phyloP scores from a whole-genome alignment of 2,797 vertebrate genomes.

The Hemibagrus guttatus region DNA sequence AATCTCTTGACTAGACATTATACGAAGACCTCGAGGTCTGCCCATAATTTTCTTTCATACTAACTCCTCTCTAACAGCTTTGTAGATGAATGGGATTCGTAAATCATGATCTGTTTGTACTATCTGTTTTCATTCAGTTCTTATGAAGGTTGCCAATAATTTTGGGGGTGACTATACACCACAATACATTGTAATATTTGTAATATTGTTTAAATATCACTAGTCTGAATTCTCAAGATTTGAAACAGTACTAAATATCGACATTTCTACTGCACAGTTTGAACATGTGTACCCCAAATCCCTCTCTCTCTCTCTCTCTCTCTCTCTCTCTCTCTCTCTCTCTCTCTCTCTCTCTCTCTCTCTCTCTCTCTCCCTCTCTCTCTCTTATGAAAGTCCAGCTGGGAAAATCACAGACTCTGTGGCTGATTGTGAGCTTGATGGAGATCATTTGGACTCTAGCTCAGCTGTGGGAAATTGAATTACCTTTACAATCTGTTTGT shows the following conservation, averaged over 20 bases:
- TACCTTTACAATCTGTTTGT: conserved; percentile 39
- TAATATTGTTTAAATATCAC: not conserved
- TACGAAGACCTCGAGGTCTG: not conserved
- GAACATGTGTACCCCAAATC: not conserved
- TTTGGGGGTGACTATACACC: not conserved
- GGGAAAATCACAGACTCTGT: conserved; percentile 69
- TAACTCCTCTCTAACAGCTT: not conserved
- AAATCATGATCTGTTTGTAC: no score
- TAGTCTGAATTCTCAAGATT: not conserved
- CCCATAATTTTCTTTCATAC: not conserved
- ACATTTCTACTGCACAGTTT: not conserved
- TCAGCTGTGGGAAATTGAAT: conserved; percentile 53
- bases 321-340: not conserved
- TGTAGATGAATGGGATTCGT: not conserved
- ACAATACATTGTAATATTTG: not conserved
- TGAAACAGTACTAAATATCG: not conserved
- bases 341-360: not conserved
- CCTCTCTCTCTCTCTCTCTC: not conserved
- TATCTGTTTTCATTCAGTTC: no score
- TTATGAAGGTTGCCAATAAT: not conserved
- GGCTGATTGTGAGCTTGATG: conserved; percentile 67
- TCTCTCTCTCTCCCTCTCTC: not conserved
- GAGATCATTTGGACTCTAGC: conserved; percentile 62
- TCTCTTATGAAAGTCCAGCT: conserved; percentile 59
- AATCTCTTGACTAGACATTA: not conserved